Evolutionary conservation across 2,797 vertebrate species (phyloP), one percentile per base, ranked within the genome.

Genomic region (Uromys caudimaculatus): DNA sequence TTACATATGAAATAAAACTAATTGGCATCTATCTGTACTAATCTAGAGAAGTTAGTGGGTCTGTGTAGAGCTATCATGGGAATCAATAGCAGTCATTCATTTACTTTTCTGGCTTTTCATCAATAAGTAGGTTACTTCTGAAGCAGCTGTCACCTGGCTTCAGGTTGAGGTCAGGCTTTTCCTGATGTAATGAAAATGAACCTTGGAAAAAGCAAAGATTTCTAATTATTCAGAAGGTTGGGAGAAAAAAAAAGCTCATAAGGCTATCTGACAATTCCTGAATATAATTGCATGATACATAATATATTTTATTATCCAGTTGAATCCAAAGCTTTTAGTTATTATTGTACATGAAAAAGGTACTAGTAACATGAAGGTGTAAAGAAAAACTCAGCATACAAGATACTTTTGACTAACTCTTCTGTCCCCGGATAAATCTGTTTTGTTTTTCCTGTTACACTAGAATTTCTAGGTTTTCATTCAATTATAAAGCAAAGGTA

Each of bases 111-210:
- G 6, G 9, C 77, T 92, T 97, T 95, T 90, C 16, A 88, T 96
- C 97, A 94, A 75, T 97, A 96, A 97, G 91, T 86, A 96, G 91
- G 96, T 89, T 67, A 95, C 77, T 95, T 79, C 95, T 98, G 97
- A 97, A 98, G 12, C 98, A 98, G 98, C 98, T 99, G 98, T 98
- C 98, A 98, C 98, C 98, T 98, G 98, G 95, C 97, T 97, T 96
- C 97, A 98, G 98, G 97, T 78, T 95, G 95, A 93, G 98, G 98
- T 98, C 98, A 98, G 92, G 58, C 90, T 98, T 97, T 98, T 97
- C 94, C 95, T 97, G 89, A 83, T 0, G 52, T 91, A 88, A 19
- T 87, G 16, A 93, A 97, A 97, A 35, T 95, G 60, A 98, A 81
- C 54, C 97, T 96, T 82, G 85, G 92, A 95, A 97, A 97, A 96